Percentiles rank a stretch among this genome's conserved stretches.
These are phyloP conservation scores for Geodia barretti DNA, from an alignment of 37 sponge, comb jelly and placozoan species.

Conservation along the genomic window DNA sequence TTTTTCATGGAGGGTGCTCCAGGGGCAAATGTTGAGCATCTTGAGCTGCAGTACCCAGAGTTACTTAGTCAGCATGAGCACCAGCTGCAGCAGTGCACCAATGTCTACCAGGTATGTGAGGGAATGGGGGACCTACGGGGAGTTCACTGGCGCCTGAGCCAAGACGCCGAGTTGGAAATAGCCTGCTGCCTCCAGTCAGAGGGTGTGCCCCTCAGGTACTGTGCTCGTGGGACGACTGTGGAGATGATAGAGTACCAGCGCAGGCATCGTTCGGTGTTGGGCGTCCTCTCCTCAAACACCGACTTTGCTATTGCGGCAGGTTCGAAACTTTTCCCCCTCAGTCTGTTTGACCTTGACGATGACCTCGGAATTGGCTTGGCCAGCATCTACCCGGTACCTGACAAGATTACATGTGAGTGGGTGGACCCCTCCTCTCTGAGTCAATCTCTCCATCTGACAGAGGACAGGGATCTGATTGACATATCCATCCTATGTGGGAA, in stretches of 20 bases:
- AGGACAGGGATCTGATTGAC: constrained; percentile 22
- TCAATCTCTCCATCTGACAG: constrained; percentile 3
- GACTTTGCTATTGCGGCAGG: constrained; percentile 47
- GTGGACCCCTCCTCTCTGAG: constrained; percentile 19
- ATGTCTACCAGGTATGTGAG: constrained; percentile 46
- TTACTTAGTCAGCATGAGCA: constrained; percentile 9
- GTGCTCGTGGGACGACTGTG: constrained; percentile 17
- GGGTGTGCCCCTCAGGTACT: constrained; percentile 25
- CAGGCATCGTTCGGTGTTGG: constrained; percentile 28
- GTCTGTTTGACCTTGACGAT: constrained; percentile 45
- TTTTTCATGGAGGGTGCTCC: constrained; percentile 49
- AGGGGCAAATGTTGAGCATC: background rate
- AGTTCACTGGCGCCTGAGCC: constrained; percentile 4
- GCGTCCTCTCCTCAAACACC: constrained; percentile 55
- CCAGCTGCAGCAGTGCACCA: background rate
- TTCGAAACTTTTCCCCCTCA: constrained; percentile 16
- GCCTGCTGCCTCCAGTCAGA: background rate
- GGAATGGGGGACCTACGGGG: constrained; percentile 23
- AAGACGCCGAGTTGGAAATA: background rate
- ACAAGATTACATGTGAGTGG: constrained; percentile 17
- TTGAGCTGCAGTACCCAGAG: background rate
- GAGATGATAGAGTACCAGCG: constrained; percentile 19
- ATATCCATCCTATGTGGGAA: constrained; percentile 66
- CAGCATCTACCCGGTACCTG: background rate
- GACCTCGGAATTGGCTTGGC: background rate